Conservation (phyloP, 2,113 vertebrate species). For the Chaenogobius annularis region DNA sequence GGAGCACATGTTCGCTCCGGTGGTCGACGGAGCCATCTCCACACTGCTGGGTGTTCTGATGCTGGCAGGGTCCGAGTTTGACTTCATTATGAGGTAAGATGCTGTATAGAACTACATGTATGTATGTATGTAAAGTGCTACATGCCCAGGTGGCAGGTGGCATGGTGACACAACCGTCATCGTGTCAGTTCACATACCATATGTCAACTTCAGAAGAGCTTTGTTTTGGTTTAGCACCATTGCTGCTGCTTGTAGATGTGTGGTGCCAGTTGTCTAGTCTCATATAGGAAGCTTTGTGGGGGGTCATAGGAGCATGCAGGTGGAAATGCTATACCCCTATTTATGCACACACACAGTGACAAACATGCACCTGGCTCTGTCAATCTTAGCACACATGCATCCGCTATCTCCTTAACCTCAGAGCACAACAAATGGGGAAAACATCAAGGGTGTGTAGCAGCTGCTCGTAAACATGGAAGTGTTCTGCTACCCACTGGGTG, state of each 20-base stretch:
- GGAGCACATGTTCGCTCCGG: constrained; percentile 97
- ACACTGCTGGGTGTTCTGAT: constrained; percentile 94
- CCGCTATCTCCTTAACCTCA: constrained; percentile 43
- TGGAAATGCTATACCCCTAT: constrained; percentile 65
- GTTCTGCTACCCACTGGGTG: constrained; percentile 72
- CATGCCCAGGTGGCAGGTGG: constrained; percentile 2
- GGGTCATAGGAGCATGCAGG: constrained; percentile 62
- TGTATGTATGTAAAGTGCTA: background rate
- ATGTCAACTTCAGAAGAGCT: constrained; percentile 79
- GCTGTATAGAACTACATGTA: background rate
- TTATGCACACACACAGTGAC: constrained; percentile 46
- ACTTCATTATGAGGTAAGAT: constrained; percentile 97
- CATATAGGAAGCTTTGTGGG: constrained; percentile 41
- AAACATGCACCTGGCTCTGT: constrained; percentile 75
- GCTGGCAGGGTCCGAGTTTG: constrained; percentile 97
- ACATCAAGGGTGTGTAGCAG: constrained; percentile 80
- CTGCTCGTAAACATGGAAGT: constrained; percentile 83
- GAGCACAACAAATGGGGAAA: constrained; percentile 79
- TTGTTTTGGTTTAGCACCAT: constrained; percentile 65
- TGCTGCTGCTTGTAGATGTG: constrained; percentile 29
- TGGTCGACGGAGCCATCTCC: constrained; percentile 93
- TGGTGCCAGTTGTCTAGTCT: constrained; percentile 59
- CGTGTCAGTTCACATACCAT: constrained; percentile 42
- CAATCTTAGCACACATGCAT: constrained; percentile 63
- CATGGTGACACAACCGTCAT: background rate